A percentile compares a stretch with the other conserved stretches of the same genome.
Conservation (phyloP, 2,113 vertebrate species). For the Geococcyx californianus region DNA sequence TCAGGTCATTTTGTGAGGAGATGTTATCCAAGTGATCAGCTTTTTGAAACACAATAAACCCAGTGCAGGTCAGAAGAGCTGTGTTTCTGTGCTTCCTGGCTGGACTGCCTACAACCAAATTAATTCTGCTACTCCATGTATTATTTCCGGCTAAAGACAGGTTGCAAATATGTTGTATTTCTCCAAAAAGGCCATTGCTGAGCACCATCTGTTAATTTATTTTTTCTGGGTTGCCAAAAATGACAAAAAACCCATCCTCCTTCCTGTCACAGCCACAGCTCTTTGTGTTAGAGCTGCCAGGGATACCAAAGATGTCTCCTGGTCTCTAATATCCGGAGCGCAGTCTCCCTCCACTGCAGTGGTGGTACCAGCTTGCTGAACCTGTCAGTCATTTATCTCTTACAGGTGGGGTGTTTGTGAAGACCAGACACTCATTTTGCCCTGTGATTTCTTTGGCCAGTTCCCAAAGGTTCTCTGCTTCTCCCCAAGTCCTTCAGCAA, state of each 20-base stretch:
- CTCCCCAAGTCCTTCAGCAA: neutral
- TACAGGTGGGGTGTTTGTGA: fast-evolving
- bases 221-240: neutral
- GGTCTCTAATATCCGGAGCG: neutral
- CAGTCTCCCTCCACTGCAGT: neutral
- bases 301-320: neutral
- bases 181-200: neutral
- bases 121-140: neutral
- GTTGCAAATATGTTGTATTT: neutral
- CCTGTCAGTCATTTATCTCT: neutral
- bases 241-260: neutral
- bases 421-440: neutral
- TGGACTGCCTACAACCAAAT: neutral
- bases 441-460: neutral
- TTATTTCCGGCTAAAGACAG: neutral
- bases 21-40: neutral
- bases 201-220: neutral
- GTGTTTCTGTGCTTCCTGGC: neutral
- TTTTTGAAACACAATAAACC: neutral
- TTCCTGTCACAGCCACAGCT: neutral
- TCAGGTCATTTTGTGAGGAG: neutral
- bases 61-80: neutral
- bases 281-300: neutral
- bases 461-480: neutral
- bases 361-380: neutral